phyloP scores from a whole-genome alignment of 53 echinoderm and acorn worm genomes.

The Echinometra lucunter region DNA sequence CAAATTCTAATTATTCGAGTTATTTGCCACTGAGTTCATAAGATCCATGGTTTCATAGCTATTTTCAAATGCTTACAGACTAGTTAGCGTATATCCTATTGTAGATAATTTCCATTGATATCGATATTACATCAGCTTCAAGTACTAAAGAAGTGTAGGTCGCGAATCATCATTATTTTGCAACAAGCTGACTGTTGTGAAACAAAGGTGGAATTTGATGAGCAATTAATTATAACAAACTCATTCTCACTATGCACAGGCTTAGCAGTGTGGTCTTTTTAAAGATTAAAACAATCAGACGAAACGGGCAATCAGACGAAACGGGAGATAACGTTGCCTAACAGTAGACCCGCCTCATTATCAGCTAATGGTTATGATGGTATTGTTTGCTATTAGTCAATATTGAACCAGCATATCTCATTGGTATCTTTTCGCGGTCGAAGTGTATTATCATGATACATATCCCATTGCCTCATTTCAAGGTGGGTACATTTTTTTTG shows the following conservation, averaged over 20 bases:
- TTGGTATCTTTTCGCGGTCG: background rate
- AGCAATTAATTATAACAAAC: background rate
- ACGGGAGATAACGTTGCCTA: slow-evolving; percentile 15
- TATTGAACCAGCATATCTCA: slow-evolving; percentile 13
- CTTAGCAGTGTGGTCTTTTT: background rate
- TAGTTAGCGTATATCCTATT: too few relatives aligned
- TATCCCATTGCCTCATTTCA: background rate
- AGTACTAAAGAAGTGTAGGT: background rate
- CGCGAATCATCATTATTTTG: background rate
- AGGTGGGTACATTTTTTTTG: background rate
- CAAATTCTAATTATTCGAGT: background rate
- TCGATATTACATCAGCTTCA: background rate
- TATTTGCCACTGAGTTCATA: background rate
- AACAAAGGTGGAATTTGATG: background rate
- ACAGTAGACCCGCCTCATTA: background rate
- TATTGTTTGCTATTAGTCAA: background rate
- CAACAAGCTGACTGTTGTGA: background rate
- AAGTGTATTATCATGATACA: background rate
- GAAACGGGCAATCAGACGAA: background rate
- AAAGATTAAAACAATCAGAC: background rate
- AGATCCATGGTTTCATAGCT: too few relatives aligned
- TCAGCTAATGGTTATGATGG: slow-evolving; percentile 18
- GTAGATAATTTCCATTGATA: background rate
- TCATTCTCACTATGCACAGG: background rate
- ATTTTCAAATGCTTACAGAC: background rate